Percentiles rank a stretch among this genome's conserved stretches.
Conservation (phyloP, 2,888 invertebrate species). For the Orchesellides sinensis region DNA sequence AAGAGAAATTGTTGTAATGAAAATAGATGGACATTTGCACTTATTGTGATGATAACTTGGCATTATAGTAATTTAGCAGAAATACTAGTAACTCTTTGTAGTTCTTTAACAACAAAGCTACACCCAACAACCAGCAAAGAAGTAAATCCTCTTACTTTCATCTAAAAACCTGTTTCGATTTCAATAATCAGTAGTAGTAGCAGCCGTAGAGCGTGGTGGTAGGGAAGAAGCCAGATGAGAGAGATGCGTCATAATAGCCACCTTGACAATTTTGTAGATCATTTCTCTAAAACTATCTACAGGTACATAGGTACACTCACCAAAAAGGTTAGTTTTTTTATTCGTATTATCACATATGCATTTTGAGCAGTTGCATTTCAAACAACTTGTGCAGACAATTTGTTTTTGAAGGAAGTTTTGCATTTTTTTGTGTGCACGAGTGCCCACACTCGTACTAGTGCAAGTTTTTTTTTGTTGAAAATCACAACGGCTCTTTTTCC, state of each 20-base stretch:
- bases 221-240: no score
- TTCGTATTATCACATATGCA: no score
- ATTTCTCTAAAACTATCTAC: background rate
- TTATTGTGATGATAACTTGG: background rate
- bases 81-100: background rate
- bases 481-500: no score
- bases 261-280: constrained; percentile 5
- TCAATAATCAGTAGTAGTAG: constrained; percentile 28
- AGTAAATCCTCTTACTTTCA: constrained; percentile 48
- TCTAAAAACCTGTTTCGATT: constrained; percentile 53
- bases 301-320: no score
- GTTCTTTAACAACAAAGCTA: background rate
- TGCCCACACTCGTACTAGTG: background rate
- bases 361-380: no score
- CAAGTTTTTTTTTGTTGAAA: background rate
- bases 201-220: background rate
- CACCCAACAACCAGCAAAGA: background rate
- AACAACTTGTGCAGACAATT: background rate
- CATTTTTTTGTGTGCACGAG: background rate
- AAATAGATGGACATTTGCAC: constrained; percentile 1
- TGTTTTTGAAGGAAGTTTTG: background rate
- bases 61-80: no score
- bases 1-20: background rate
- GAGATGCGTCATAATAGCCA: background rate
- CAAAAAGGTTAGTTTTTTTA: no score